A percentile compares a stretch with the other conserved stretches of the same genome.
Conservation (phyloP, 2,113 vertebrate genomes). For the Daphoenositta chrysoptera region DNA sequence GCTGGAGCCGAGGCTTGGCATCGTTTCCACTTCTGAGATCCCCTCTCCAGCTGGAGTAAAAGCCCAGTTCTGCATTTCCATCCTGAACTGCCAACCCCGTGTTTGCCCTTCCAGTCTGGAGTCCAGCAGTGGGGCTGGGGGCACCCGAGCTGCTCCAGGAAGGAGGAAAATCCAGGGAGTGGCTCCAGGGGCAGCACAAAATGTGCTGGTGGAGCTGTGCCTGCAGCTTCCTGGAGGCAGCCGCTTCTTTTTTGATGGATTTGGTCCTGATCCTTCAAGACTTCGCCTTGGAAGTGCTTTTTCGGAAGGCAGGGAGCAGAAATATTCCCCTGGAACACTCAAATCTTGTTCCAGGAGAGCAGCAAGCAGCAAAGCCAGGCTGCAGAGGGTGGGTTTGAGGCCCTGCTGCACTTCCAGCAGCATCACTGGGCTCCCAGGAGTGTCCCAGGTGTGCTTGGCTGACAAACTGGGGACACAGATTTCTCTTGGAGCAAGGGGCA, state of each 20-base stretch:
- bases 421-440: not conserved
- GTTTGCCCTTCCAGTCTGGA: not conserved
- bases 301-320: not conserved
- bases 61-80: not conserved
- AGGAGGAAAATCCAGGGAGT: not conserved
- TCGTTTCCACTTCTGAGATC: not conserved
- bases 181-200: not conserved
- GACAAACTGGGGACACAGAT: not conserved
- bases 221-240: not conserved
- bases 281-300: not conserved
- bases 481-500: not conserved
- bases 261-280: not conserved
- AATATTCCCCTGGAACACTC: not conserved
- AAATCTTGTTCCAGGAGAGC: not conserved
- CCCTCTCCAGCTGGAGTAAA: not conserved
- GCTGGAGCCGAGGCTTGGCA: not conserved
- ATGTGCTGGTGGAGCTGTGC: not conserved
- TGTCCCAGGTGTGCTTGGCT: fast-evolving
- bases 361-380: not conserved
- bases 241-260: not conserved
- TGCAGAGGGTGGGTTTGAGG: not conserved
- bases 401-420: not conserved
- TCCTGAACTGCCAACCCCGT: not conserved
- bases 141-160: not conserved
- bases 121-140: not conserved